A percentile compares a stretch with the other conserved stretches of the same genome.
Evolutionary conservation across 2,888 invertebrate genomes (phyloP).

Genomic region (Drosophila melanosoma): DNA sequence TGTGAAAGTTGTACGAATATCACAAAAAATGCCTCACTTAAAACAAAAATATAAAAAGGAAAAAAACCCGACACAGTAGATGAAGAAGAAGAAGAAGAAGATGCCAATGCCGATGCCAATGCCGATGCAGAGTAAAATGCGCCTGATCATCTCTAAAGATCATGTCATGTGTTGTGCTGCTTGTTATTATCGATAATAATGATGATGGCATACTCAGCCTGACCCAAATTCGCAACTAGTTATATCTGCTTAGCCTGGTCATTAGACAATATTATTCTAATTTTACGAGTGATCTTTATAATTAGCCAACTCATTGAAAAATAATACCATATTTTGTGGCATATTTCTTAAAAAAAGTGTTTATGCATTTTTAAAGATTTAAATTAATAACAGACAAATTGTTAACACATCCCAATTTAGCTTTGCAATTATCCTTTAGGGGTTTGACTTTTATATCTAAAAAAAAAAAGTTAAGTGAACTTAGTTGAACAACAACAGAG

Average conservation of each 20-base stretch:
- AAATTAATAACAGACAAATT: not conserved
- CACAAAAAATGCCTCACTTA: conserved; percentile 68
- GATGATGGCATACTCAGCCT: conserved; percentile 58
- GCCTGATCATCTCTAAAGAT: conserved; percentile 59
- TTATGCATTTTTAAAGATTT: not conserved
- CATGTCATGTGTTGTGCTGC: conserved; percentile 66
- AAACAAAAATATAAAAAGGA: conserved; percentile 42
- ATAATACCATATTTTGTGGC: not conserved
- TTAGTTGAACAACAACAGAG: not conserved
- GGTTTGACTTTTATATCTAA: not conserved
- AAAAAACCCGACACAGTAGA: conserved; percentile 8
- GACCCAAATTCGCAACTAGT: conserved; percentile 45
- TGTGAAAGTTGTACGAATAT: conserved; percentile 74
- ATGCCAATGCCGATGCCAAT: not conserved
- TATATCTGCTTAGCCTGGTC: not conserved
- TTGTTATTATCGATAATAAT: conserved; percentile 57
- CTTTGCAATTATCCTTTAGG: not conserved
- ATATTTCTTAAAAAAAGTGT: not conserved
- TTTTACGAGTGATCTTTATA: not conserved
- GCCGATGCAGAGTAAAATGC: conserved; percentile 30
- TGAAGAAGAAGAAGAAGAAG: conserved; percentile 21
- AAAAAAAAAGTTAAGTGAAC: no score
- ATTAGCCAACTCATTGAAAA: conserved; percentile 5
- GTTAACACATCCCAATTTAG: not conserved
- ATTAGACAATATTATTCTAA: conserved; percentile 19